Conservation (phyloP, 2,797 vertebrate species). For the Phylloscopus collybita region DNA sequence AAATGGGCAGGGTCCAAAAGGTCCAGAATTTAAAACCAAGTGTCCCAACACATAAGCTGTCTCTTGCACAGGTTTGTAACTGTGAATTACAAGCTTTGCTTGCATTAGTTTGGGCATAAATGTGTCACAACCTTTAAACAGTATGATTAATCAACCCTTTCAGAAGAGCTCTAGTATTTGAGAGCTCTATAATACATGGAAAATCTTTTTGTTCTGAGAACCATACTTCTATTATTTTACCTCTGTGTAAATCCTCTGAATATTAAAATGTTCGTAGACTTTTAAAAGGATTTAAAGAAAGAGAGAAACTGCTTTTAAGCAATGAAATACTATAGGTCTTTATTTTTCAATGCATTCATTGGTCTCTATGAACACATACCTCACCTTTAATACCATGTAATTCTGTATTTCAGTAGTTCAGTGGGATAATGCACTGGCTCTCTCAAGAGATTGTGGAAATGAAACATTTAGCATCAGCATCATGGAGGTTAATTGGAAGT, state of each 20-base stretch:
- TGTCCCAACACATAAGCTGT: not conserved
- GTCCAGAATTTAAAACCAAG: not conserved
- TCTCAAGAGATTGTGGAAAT: conserved; percentile 19
- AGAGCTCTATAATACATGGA: not conserved
- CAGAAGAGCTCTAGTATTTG: not conserved
- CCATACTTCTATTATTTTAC: conserved; percentile 9
- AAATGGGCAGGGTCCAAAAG: not conserved
- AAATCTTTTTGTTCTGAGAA: conserved; percentile 39
- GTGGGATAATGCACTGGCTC: not conserved
- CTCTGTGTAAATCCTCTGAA: not conserved
- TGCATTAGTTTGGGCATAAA: conserved; percentile 32
- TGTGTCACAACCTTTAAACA: conserved; percentile 37
- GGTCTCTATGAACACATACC: not conserved
- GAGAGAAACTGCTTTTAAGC: not conserved
- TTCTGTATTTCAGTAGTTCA: not conserved
- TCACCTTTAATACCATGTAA: conserved; percentile 26
- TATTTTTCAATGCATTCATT: conserved; percentile 10
- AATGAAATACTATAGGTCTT: not conserved
- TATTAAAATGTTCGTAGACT: not conserved
- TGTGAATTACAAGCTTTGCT: conserved; percentile 19
- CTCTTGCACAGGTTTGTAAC: not conserved
- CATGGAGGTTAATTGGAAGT: not conserved
- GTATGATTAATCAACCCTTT: conserved; percentile 54
- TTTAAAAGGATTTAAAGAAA: not conserved
- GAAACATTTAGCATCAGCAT: conserved; percentile 2